phyloP scores from a whole-genome alignment of 2,888 invertebrate species.

The Agrilus biguttatus region DNA sequence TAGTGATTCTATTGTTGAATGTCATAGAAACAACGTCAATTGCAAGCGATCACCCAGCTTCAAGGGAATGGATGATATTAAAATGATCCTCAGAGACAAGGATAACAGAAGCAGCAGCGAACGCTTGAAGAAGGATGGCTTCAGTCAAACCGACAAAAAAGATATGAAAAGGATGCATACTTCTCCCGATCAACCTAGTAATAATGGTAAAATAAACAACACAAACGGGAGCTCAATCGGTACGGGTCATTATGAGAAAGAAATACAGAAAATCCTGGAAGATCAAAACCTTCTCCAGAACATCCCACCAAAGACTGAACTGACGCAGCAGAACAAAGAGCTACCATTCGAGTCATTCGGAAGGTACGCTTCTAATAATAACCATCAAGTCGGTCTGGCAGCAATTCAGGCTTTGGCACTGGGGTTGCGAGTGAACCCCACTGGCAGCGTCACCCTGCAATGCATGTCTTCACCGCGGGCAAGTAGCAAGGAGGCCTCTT shows the following conservation, averaged over 20 bases:
- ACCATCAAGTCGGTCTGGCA: slow-evolving; percentile 62
- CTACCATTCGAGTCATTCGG: slow-evolving; percentile 34
- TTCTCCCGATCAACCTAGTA: slow-evolving; percentile 32
- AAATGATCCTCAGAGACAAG: slow-evolving; percentile 28
- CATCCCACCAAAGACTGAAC: slow-evolving; percentile 44
- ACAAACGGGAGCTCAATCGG: slow-evolving; percentile 36
- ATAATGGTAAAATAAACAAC: slow-evolving; percentile 37
- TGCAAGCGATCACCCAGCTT: slow-evolving; percentile 31
- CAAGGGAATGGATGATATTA: slow-evolving; percentile 31
- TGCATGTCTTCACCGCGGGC: slow-evolving; percentile 30
- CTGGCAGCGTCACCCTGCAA: slow-evolving; percentile 28
- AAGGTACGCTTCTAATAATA: slow-evolving; percentile 36
- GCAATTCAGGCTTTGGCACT: slow-evolving; percentile 61
- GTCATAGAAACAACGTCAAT: slow-evolving; percentile 27
- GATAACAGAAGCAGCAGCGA: slow-evolving; percentile 39
- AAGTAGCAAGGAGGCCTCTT: slow-evolving; percentile 35
- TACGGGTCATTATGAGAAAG: slow-evolving; percentile 58
- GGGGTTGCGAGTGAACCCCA: slow-evolving; percentile 28
- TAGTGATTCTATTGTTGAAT: slow-evolving; percentile 28
- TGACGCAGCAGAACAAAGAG: slow-evolving; percentile 47
- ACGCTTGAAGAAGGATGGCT: slow-evolving; percentile 46
- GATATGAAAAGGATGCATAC: slow-evolving; percentile 37
- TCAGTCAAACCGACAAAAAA: slow-evolving; percentile 52
- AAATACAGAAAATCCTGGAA: slow-evolving; percentile 63
- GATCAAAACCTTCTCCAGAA: slow-evolving; percentile 51